phyloP scores from a whole-genome alignment of 2,113 vertebrate species.

The Myiozetetes cayanensis region DNA sequence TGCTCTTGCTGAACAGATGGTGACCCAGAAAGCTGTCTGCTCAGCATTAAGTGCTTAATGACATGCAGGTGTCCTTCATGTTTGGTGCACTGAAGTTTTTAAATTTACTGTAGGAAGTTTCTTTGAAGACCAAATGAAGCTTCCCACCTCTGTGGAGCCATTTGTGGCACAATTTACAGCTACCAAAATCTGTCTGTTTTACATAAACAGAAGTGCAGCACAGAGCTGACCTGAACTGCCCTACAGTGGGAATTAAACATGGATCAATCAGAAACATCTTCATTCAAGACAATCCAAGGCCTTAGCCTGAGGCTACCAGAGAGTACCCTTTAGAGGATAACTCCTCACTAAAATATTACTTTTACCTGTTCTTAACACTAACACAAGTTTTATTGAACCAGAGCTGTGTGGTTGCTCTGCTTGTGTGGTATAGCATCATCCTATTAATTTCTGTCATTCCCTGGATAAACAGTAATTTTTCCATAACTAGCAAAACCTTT shows the following conservation, averaged over 20 bases:
- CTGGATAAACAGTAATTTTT: not conserved
- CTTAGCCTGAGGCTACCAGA: not conserved
- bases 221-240: not conserved
- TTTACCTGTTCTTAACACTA: not conserved
- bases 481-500: not conserved
- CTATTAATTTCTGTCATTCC: not conserved
- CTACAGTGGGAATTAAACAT: not conserved
- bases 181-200: not conserved
- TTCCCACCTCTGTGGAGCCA: not conserved
- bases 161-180: not conserved
- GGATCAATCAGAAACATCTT: not conserved
- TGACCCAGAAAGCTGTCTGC: slow-evolving; percentile 58
- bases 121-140: slow-evolving; percentile 45
- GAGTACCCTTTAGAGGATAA: not conserved
- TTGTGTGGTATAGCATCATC: not conserved
- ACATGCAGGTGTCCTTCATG: slow-evolving; percentile 55
- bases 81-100: not conserved
- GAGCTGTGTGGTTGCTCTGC: not conserved
- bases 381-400: not conserved
- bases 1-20: slow-evolving; percentile 53
- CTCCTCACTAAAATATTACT: not conserved
- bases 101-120: not conserved
- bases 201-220: slow-evolving; percentile 5
- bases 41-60: slow-evolving; percentile 58
- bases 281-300: not conserved